These are phyloP conservation scores for Stenolophus ochropezus DNA, from an alignment of 2,888 invertebrate species.

Conservation along the genomic window DNA sequence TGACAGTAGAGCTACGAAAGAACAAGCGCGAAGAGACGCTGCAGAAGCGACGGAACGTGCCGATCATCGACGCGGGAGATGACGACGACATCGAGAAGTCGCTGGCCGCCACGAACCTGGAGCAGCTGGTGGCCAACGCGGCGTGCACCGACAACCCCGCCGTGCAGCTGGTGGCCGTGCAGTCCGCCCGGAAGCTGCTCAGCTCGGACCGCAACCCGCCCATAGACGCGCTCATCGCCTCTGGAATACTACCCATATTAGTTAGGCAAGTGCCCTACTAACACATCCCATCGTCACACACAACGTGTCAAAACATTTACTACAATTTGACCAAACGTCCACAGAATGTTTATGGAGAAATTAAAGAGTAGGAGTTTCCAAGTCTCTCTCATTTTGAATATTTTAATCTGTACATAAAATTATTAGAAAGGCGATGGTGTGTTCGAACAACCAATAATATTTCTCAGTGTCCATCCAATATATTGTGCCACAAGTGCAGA, in stretches of 20 bases:
- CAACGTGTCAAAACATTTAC: background rate
- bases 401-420: too few relatives aligned
- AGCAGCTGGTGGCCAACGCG: constrained; percentile 91
- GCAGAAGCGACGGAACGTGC: constrained; percentile 96
- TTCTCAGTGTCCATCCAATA: too few relatives aligned
- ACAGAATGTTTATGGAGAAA: too few relatives aligned
- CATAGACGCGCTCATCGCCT: constrained; percentile 94
- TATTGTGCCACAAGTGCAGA: too few relatives aligned
- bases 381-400: too few relatives aligned
- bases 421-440: too few relatives aligned
- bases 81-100: constrained; percentile 84
- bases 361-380: too few relatives aligned
- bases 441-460: too few relatives aligned
- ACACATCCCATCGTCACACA: background rate
- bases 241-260: constrained; percentile 96
- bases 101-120: constrained; percentile 83
- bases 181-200: constrained; percentile 94
- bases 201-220: constrained; percentile 99
- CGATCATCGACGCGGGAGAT: constrained; percentile 88
- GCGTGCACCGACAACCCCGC: constrained; percentile 85
- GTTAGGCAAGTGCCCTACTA: constrained; percentile 63
- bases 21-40: constrained; percentile 98
- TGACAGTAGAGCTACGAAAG: constrained; percentile 96
- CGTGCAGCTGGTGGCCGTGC: constrained; percentile 92
- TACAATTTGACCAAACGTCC: background rate